Evolutionary conservation across 2,113 vertebrate genomes (phyloP).

Genomic region (Chrysemys picta): DNA sequence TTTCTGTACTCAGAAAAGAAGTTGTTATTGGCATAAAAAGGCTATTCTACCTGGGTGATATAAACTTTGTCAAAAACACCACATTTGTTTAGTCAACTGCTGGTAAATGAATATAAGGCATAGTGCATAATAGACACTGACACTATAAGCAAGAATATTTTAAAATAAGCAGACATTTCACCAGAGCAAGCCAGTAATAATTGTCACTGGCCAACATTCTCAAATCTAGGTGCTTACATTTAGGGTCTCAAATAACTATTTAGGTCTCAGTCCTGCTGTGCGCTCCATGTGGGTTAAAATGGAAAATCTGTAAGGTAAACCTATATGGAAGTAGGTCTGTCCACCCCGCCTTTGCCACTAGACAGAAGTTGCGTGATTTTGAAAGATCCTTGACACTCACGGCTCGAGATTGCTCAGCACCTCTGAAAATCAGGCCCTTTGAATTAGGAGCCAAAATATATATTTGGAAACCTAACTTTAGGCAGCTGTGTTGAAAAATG

Average conservation of each 20-base stretch:
- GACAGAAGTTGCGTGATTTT: neutral
- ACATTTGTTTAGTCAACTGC: neutral
- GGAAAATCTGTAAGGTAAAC: neutral
- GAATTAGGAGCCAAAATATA: neutral
- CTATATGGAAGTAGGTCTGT: neutral
- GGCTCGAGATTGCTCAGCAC: neutral
- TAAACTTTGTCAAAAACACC: neutral
- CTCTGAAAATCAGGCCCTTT: neutral
- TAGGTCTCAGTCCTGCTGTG: neutral
- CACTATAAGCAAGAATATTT: slow-evolving; percentile 21
- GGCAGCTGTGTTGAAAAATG: neutral
- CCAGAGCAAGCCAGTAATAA: neutral
- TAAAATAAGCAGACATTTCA: slow-evolving; percentile 40
- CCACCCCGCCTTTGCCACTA: no score
- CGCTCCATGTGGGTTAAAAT: neutral
- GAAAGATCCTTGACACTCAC: neutral
- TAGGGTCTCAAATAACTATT: neutral
- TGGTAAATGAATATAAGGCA: neutral
- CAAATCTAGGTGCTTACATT: neutral
- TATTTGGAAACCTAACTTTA: neutral
- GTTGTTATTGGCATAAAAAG: neutral
- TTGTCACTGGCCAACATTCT: neutral
- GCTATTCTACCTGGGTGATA: neutral
- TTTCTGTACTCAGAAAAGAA: neutral
- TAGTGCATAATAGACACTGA: neutral